phyloP scores from a whole-genome alignment of 2,113 vertebrate species.

The Odocoileus virginianus region DNA sequence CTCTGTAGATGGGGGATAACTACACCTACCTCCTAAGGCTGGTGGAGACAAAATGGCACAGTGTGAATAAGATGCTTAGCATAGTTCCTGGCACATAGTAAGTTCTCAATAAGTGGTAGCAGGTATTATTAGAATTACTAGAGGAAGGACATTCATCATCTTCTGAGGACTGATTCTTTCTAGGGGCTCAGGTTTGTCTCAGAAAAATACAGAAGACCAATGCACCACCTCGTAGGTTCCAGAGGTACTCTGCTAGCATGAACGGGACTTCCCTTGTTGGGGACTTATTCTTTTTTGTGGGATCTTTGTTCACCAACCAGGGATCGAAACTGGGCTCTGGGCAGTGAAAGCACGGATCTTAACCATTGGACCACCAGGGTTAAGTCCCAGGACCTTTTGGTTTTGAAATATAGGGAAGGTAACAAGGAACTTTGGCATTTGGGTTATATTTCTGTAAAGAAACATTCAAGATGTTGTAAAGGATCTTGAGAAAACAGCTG shows the following conservation, averaged over 20 bases:
- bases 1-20: neutral
- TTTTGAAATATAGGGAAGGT: slow-evolving; percentile 12
- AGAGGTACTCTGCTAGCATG: neutral
- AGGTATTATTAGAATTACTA: neutral
- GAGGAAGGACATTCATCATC: neutral
- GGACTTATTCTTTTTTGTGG: neutral
- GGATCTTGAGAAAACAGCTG: neutral
- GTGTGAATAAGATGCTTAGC: slow-evolving; percentile 21
- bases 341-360: neutral
- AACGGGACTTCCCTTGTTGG: neutral
- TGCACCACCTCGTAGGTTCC: neutral
- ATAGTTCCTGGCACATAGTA: neutral
- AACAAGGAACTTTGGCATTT: neutral
- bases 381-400: neutral
- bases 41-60: neutral
- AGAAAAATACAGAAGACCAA: slow-evolving; percentile 28
- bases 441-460: neutral
- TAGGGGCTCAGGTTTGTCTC: neutral
- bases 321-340: neutral
- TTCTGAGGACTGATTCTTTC: slow-evolving; percentile 6
- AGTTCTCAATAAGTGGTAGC: neutral
- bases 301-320: neutral
- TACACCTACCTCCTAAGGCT: neutral
- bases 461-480: neutral
- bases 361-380: neutral